Base-by-base conservation (phyloP, 2,797 vertebrate species). In the Falco peregrinus region DNA sequence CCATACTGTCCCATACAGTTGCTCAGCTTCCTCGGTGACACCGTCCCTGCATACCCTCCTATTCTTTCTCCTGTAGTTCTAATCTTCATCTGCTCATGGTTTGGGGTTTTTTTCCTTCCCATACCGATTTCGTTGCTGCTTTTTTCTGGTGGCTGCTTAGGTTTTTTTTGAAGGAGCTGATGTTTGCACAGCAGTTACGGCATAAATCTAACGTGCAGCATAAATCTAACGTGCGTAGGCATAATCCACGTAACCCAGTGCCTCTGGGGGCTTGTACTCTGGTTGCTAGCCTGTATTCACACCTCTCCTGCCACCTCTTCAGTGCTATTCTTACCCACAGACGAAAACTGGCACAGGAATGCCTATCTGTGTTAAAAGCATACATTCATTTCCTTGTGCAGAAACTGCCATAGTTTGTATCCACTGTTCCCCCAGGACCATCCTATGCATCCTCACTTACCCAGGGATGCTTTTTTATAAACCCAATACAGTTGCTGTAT, bases 301-400 rank as follows among this genome's bases (percentile, higher is more conserved):
- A 77, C 43, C 43, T 61, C 43, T 91, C 61, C 87, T 75, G 73
- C 87, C 91, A 92, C 89, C 91, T 94, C 89, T 71, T 91, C 89
- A 75, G 45, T 81, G 65, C 82, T 95, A n/a, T 94, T 94, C 89
- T 93, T 94, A 91, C 31, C 51, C 59, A 65, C 50, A 60, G 56
- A 85, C 68, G 75, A 92, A 80, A 96, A 74, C 48, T 33, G 64
- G 79, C 90, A 85, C 57, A 91, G 54, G 24, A 80, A 64, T 85
- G 64, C 78, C 89, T 89, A 77, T 65, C 47, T 80, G 15, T 65
- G 29, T 20, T 47, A 68, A 93, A 96, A 71, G 75, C 37, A 53
- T 11, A 59, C 8, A 9, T 47, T 80, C 25, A n/a, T 17, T 79
- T 87, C 67, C 54, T 54, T 41, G 47, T 11, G 54, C 59, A 93